These are phyloP conservation scores for Parauchenoglanis punctatus DNA, from an alignment of 2,797 vertebrate species.

Conservation along the genomic window DNA sequence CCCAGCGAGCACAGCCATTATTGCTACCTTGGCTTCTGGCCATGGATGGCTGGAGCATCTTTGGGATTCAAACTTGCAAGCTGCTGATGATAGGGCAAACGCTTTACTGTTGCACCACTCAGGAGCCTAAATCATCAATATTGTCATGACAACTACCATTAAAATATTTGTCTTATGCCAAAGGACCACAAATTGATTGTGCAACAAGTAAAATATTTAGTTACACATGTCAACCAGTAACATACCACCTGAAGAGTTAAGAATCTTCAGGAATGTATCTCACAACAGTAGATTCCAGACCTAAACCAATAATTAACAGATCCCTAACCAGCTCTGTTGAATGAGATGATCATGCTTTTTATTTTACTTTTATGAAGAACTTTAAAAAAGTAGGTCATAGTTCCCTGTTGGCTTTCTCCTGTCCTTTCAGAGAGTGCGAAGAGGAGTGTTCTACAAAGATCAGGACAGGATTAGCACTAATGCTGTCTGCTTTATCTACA, in stretches of 20 bases:
- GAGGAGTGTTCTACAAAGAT: constrained; percentile 75
- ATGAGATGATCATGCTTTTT: background rate
- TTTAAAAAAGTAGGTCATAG: constrained; percentile 4
- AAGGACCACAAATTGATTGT: background rate
- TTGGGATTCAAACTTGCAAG: background rate
- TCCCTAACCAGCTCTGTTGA: background rate
- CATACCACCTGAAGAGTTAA: background rate
- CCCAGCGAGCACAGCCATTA: background rate
- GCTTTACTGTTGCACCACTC: background rate
- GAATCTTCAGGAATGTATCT: background rate
- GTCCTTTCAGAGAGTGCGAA: constrained; percentile 27
- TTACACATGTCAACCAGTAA: background rate
- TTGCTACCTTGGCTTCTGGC: background rate
- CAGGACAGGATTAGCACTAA: constrained; percentile 80
- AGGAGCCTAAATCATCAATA: background rate
- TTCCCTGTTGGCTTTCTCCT: background rate
- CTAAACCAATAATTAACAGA: background rate
- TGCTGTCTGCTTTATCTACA: constrained; percentile 77
- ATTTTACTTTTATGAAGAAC: constrained; percentile 12
- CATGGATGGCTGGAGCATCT: background rate
- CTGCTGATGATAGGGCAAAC: background rate
- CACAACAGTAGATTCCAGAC: background rate
- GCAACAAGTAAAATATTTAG: background rate
- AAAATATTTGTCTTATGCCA: background rate
- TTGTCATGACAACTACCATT: background rate